Evolutionary conservation across 1,140 invertebrate species (phyloP).

Genomic region (Arion vulgaris): DNA sequence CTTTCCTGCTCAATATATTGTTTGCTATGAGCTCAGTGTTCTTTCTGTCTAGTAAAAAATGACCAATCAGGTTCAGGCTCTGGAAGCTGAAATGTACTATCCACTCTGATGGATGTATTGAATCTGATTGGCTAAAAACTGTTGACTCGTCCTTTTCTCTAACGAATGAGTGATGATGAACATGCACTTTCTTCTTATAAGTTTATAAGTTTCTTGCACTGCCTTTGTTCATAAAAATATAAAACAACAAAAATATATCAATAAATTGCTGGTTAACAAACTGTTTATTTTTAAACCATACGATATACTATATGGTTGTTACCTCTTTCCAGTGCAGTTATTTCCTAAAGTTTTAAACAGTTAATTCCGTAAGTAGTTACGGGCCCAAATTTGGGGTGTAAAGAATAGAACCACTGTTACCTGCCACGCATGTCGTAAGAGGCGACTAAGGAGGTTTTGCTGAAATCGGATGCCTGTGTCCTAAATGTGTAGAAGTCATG

Average conservation of each 20-base stretch:
- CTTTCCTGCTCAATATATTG: conserved; percentile 34
- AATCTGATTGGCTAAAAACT: neutral
- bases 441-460: no score
- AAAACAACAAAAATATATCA: neutral
- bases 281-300: no score
- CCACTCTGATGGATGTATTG: conserved; percentile 11
- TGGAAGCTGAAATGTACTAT: conserved; percentile 10
- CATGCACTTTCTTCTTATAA: neutral
- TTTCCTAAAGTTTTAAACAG: no score
- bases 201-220: neutral
- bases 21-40: conserved; percentile 27
- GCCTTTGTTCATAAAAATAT: neutral
- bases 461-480: no score
- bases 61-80: conserved; percentile 33
- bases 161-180: neutral
- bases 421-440: no score
- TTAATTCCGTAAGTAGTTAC: no score
- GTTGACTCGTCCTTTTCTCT: neutral
- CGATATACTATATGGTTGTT: no score
- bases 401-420: no score
- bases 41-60: conserved; percentile 15
- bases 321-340: no score
- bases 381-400: no score
- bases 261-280: no score
- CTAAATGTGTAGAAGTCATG: no score